Base-by-base conservation (phyloP, 2,113 vertebrate genomes). In the Sakesphorus luctuosus region DNA sequence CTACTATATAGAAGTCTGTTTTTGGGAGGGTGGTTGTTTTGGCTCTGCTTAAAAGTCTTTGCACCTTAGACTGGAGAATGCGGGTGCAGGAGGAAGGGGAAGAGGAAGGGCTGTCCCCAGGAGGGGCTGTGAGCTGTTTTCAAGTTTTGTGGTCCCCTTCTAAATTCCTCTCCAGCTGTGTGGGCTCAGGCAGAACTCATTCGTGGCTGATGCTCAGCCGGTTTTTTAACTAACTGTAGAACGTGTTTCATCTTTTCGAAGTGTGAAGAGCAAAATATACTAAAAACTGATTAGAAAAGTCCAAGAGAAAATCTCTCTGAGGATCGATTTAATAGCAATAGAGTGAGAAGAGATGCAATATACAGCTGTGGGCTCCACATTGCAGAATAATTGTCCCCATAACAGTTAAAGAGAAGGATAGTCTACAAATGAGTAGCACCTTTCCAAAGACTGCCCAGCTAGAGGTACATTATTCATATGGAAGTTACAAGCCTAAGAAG, bases 331-430 rank as follows among this genome's bases (percentile, higher is more conserved):
- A 40, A 6, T 35, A 66, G 66, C 56, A 66, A 6, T 18, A 65
- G 59, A 47, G 46, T 65, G 44, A 47, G 44, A 61, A 68, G 81
- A 62, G 73, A 86, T 56, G 14, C 0, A 0, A 18, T 58, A 44
- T 47, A 31, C 24, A 68, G 3, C 72, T 75, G 44, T 26, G 29
- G 31, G 31, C 12, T 59, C 55, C 4, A 2, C 0, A 0, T 59
- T 66, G 75, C 61, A n/a, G 49, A 86, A 18, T 33, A 65, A 11
- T 36, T 81, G 68, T 67, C 31, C 47, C 18, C 36, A 50, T 13
- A 81, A 61, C 65, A 87, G 59, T 66, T 24, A n/a, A 36, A 84
- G 56, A 55, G 36, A 53, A 80, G 28, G 47, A 46, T 79, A 58
- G 25, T 72, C 50, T 86, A 3, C 35, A 52, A n/a, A 75, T 35